Conservation (phyloP, 35 echinoderm and acorn worm genomes). For the Chiridota heheva region DNA sequence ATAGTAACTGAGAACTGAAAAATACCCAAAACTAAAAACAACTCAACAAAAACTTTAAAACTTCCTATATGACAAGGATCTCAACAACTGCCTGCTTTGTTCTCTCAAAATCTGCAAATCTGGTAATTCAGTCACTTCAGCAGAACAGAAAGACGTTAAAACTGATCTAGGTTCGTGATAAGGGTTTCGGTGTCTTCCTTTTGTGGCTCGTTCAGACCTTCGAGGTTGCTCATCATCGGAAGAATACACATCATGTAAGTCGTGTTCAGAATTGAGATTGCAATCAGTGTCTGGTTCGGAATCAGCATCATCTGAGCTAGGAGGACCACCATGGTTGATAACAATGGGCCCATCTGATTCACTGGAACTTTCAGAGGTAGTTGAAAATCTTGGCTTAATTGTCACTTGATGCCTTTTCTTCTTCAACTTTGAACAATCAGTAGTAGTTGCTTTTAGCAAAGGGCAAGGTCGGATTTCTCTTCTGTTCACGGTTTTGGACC, state of each 20-base stretch:
- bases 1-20: no score
- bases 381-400: no score
- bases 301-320: background rate
- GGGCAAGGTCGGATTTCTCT: slow-evolving; percentile 24
- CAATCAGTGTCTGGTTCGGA: background rate
- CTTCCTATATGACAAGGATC: no score
- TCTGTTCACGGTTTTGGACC: background rate
- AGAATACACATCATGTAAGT: background rate
- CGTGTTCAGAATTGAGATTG: no score
- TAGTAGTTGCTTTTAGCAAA: background rate
- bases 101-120: no score
- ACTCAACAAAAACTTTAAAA: no score
- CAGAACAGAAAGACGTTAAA: no score
- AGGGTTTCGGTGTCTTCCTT: background rate
- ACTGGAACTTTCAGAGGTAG: slow-evolving; percentile 11
- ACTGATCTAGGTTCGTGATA: slow-evolving; percentile 17
- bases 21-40: no score
- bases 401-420: background rate
- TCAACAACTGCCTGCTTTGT: no score
- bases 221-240: background rate
- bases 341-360: background rate
- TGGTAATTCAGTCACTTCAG: no score
- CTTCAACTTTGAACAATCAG: background rate
- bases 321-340: background rate
- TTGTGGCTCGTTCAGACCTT: background rate